phyloP scores from a whole-genome alignment of 2,888 invertebrate species.

The Sinelater perroti region DNA sequence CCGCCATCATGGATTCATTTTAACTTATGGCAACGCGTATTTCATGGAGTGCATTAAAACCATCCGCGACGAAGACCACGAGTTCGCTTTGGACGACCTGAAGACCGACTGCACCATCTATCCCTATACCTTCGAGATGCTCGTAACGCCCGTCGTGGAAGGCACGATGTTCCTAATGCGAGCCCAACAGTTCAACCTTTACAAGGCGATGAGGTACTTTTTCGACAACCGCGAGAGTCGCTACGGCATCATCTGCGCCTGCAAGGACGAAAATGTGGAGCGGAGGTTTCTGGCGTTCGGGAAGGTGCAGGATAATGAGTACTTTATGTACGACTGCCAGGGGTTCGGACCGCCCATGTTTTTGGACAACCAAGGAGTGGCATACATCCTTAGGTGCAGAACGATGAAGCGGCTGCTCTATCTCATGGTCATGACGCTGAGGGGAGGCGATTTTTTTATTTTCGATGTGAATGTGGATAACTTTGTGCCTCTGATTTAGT shows the following conservation, averaged over 20 bases:
- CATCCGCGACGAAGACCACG: constrained; percentile 65
- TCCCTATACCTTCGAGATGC: constrained; percentile 67
- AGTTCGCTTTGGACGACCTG: constrained; percentile 67
- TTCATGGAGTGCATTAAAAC: constrained; percentile 63
- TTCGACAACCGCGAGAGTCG: constrained; percentile 63
- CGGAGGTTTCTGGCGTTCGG: constrained; percentile 56
- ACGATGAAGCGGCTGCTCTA: constrained; percentile 68
- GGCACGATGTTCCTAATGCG: constrained; percentile 70
- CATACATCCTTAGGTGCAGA: constrained; percentile 68
- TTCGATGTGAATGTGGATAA: constrained; percentile 54
- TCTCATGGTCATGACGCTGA: constrained; percentile 68
- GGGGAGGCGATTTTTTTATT: constrained; percentile 59
- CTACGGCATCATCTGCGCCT: constrained; percentile 66
- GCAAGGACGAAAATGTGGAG: constrained; percentile 60
- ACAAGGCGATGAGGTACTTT: constrained; percentile 68
- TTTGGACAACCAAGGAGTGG: constrained; percentile 62
- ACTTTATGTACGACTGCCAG: constrained; percentile 75
- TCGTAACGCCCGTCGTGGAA: constrained; percentile 66
- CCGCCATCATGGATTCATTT: constrained; percentile 69
- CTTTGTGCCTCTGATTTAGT: constrained; percentile 39
- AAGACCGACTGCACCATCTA: constrained; percentile 65
- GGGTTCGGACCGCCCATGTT: constrained; percentile 70
- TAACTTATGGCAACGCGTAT: constrained; percentile 68
- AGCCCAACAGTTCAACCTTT: constrained; percentile 69
- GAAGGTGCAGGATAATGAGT: constrained; percentile 61